phyloP scores from a whole-genome alignment of 2,888 invertebrate species.

The Hecatera dysodea region DNA sequence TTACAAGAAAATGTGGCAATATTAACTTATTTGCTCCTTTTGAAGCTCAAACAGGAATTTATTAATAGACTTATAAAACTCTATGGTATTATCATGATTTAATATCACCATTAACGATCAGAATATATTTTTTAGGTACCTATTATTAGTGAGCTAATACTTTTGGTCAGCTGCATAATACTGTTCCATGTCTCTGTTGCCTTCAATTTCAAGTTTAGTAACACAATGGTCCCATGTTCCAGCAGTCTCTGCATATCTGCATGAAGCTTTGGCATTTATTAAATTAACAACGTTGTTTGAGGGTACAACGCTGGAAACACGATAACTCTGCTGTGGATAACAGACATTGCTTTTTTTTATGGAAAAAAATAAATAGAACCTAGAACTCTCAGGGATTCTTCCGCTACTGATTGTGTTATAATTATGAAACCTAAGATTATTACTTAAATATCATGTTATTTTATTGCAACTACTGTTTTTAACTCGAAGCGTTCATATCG shows the following conservation, averaged over 20 bases:
- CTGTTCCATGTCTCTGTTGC: background rate
- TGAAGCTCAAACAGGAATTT: too few relatives aligned
- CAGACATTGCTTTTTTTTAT: background rate
- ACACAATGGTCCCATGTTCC: constrained; percentile 11
- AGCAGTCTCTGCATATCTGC: constrained; percentile 22
- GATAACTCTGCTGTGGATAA: constrained; percentile 25
- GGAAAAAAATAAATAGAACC: constrained; percentile 1
- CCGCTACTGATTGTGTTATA: too few relatives aligned
- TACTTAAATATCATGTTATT: background rate
- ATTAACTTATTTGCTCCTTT: background rate
- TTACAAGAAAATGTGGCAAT: too few relatives aligned
- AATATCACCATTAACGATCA: too few relatives aligned
- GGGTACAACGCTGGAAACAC: constrained; percentile 26
- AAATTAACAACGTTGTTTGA: constrained; percentile 31
- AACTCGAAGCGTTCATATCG: background rate
- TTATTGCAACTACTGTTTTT: background rate
- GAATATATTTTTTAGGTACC: too few relatives aligned
- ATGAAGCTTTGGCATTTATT: constrained; percentile 40
- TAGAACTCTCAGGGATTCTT: background rate
- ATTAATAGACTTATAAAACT: too few relatives aligned
- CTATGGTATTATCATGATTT: too few relatives aligned
- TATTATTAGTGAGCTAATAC: too few relatives aligned
- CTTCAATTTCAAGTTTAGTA: background rate
- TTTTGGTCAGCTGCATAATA: background rate
- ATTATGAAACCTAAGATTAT: background rate